Conservation (phyloP, 1,140 invertebrate genomes). For the Sweltsa coloradensis region DNA sequence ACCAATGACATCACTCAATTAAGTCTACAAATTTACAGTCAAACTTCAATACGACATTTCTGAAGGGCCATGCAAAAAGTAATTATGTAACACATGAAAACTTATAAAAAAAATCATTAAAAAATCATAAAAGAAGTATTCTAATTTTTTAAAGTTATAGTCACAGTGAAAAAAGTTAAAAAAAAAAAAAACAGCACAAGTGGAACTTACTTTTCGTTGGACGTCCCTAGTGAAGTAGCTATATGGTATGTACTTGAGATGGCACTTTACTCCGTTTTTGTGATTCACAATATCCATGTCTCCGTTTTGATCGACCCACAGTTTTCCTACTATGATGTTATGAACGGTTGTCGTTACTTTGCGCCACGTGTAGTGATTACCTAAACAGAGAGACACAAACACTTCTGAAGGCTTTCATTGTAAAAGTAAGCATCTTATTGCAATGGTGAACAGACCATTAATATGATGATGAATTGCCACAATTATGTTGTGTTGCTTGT, state of each 20-base stretch:
- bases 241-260: constrained; percentile 93
- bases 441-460: too few relatives aligned
- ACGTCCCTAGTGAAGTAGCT: constrained; percentile 94
- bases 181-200: neutral
- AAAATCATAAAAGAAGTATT: too few relatives aligned
- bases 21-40: too few relatives aligned
- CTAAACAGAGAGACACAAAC: constrained; percentile 24
- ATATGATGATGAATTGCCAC: too few relatives aligned
- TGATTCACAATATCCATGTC: constrained; percentile 96
- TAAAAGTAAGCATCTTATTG: constrained; percentile 8
- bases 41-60: too few relatives aligned
- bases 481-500: too few relatives aligned
- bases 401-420: constrained; percentile 1
- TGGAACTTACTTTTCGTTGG: constrained; percentile 51
- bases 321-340: constrained; percentile 97
- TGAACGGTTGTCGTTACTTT: constrained; percentile 96
- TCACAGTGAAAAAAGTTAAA: neutral
- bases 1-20: constrained; percentile 2
- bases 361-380: constrained; percentile 91
- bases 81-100: too few relatives aligned
- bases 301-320: constrained; percentile 99
- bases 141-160: too few relatives aligned
- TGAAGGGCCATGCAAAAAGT: too few relatives aligned
- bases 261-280: constrained; percentile 80
- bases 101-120: too few relatives aligned